Conservation (phyloP, 2,888 invertebrate species). For the Drosophila borborema region DNA sequence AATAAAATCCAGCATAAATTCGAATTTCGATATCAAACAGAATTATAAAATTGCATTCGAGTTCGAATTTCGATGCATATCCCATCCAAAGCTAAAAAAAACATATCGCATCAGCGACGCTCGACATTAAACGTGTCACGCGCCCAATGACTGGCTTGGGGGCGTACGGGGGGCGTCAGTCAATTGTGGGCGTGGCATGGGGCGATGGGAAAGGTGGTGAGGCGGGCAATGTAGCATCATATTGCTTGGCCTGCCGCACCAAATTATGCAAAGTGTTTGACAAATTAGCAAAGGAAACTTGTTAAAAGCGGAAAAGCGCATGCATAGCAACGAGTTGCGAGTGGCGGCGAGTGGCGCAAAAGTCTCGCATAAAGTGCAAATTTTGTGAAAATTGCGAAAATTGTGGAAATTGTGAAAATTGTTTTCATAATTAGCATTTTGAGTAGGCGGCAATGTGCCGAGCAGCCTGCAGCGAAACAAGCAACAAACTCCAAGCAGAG, state of each 20-base stretch:
- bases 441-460: constrained; percentile 31
- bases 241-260: constrained; percentile 49
- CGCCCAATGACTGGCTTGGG: constrained; percentile 11
- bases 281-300: constrained; percentile 80
- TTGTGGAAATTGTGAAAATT: constrained; percentile 51
- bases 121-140: constrained; percentile 33
- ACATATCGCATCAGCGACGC: background rate
- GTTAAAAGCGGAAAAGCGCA: constrained; percentile 77
- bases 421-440: constrained; percentile 76
- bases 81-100: background rate
- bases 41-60: background rate
- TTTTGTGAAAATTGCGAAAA: constrained; percentile 39
- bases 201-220: background rate
- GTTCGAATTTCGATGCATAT: background rate
- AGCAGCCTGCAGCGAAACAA: background rate
- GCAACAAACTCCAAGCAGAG: background rate
- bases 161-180: too few relatives aligned
- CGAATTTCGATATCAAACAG: too few relatives aligned
- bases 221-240: constrained; percentile 22
- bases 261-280: constrained; percentile 82
- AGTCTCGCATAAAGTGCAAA: constrained; percentile 56
- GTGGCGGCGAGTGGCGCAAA: constrained; percentile 41
- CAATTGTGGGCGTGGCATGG: constrained; percentile 1
- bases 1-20: too few relatives aligned
- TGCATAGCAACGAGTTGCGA: constrained; percentile 76